Conservation (phyloP, 2,113 vertebrate species). For the Stercorarius parasiticus region DNA sequence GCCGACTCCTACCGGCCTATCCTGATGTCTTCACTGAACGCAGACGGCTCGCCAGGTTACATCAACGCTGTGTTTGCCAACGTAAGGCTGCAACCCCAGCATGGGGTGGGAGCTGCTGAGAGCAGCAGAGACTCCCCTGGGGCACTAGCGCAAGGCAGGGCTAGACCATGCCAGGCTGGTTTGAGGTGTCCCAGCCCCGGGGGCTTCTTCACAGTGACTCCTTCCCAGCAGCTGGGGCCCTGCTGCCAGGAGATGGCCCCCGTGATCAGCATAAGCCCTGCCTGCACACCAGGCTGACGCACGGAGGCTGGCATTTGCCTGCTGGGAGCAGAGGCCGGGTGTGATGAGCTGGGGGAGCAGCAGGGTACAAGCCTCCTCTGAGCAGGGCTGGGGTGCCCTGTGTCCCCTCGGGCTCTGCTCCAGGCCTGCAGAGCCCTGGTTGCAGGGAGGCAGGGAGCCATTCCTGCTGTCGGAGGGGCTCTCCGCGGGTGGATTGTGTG, state of each 20-base stretch:
- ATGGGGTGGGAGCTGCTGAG: accelerated
- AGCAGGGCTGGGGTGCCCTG: not conserved
- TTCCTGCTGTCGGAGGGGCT: accelerated
- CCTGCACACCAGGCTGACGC: not conserved
- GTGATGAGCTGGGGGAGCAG: not conserved
- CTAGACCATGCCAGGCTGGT: accelerated
- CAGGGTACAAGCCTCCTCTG: not conserved
- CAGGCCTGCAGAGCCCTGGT: not conserved
- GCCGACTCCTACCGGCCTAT: conserved; percentile 56
- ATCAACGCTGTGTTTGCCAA: conserved; percentile 61
- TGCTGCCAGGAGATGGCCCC: conserved; percentile 23
- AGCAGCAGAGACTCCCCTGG: not conserved
- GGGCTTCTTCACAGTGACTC: accelerated
- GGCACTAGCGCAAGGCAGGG: not conserved
- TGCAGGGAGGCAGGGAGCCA: not conserved
- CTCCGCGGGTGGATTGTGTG: not conserved
- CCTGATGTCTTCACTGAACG: conserved; percentile 39
- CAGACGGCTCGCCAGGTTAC: conserved; percentile 37
- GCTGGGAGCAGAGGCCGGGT: not conserved
- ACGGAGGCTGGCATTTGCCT: no score
- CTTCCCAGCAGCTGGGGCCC: not conserved
- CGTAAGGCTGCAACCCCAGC: not conserved
- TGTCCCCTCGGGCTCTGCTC: not conserved
- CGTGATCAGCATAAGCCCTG: not conserved
- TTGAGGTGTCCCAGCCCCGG: not conserved